These are phyloP conservation scores for Anguilla pacifica DNA, from an alignment of 2,797 vertebrate genomes.

Conservation along the genomic window DNA sequence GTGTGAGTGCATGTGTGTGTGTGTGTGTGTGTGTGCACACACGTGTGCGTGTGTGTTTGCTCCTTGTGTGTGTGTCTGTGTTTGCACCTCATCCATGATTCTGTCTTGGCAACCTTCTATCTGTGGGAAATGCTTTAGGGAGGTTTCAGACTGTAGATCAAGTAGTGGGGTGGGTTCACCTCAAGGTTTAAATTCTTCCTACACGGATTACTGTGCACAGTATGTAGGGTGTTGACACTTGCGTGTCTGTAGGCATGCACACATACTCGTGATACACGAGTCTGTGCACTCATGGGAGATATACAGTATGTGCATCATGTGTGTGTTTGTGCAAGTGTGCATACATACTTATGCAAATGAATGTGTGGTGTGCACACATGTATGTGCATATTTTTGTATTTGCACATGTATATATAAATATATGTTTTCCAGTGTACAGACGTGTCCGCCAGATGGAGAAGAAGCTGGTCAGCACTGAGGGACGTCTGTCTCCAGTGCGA, in stretches of 20 bases:
- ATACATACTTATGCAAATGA: background rate
- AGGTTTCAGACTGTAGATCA: background rate
- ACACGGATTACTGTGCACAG: background rate
- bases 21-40: background rate
- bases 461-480: constrained; percentile 74
- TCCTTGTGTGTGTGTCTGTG: background rate
- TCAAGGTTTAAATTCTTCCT: background rate
- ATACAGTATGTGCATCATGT: background rate
- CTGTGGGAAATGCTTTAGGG: background rate
- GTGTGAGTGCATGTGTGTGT: background rate
- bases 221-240: background rate
- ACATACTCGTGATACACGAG: background rate
- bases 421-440: constrained; percentile 59
- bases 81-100: background rate
- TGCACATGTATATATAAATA: background rate
- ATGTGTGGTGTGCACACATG: background rate
- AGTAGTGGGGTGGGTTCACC: no score
- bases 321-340: constrained; percentile 2
- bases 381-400: background rate
- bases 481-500: constrained; percentile 73
- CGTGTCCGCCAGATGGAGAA: constrained; percentile 73
- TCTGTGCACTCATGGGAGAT: background rate
- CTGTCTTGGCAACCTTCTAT: background rate
- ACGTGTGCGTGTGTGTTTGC: background rate
- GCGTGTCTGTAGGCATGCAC: background rate